Evolutionary conservation across 2,113 vertebrate species (phyloP).

Genomic region (Scophthalmus maximus): DNA sequence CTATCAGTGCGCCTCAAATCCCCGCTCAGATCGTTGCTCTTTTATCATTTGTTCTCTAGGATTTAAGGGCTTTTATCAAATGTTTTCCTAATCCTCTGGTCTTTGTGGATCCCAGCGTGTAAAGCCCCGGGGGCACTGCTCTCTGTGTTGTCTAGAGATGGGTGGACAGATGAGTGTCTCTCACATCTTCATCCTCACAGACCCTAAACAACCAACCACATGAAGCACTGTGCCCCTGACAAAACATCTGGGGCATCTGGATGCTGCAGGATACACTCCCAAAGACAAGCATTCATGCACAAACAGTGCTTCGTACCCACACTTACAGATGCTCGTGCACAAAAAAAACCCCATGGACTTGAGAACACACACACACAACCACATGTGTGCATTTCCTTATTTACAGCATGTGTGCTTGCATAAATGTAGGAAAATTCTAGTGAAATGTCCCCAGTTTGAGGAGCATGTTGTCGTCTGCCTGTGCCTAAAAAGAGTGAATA

Average conservation of each 20-base stretch:
- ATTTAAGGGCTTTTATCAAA: constrained; percentile 2
- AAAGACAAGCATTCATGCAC: constrained; percentile 19
- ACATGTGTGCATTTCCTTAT: constrained; percentile 1
- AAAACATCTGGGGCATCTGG: constrained; percentile 61
- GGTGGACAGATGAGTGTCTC: constrained; percentile 32
- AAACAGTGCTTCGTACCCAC: not conserved
- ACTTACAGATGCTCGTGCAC: constrained; percentile 14
- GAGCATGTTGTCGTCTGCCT: not conserved
- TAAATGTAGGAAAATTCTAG: not conserved
- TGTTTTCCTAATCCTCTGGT: constrained; percentile 12
- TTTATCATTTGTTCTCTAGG: constrained; percentile 29
- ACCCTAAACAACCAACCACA: constrained; percentile 42
- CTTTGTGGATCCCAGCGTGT: not conserved
- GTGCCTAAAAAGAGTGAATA: not conserved
- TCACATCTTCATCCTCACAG: constrained; percentile 33
- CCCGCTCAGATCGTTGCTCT: constrained; percentile 12
- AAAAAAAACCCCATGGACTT: constrained; percentile 8
- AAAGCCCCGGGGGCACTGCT: not conserved
- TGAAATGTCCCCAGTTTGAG: not conserved
- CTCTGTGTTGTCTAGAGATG: constrained; percentile 34
- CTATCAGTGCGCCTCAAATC: constrained; percentile 18
- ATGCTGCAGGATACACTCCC: constrained; percentile 30
- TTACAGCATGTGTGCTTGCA: constrained; percentile 2
- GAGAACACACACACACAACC: not conserved
- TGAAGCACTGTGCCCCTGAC: constrained; percentile 34